Evolutionary conservation across 2,888 invertebrate species (phyloP).

Genomic region (Chrysolina haemoptera): DNA sequence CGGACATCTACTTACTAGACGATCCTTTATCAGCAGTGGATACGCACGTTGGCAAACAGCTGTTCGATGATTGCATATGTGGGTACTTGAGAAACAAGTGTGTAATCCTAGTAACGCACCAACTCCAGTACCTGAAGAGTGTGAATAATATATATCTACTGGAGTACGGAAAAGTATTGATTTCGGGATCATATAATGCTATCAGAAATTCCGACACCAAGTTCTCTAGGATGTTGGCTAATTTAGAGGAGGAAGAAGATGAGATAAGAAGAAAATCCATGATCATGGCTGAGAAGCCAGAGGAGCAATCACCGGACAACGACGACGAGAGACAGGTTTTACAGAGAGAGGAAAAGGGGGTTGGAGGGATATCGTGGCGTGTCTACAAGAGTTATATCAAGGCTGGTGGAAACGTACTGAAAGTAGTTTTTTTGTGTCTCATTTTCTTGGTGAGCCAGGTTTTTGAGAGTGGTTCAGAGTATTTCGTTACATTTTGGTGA

Average conservation of each 20-base stretch:
- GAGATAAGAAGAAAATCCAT: slow-evolving; percentile 54
- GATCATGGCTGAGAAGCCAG: slow-evolving; percentile 63
- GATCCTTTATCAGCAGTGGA: slow-evolving; percentile 94
- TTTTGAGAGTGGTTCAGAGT: slow-evolving; percentile 83
- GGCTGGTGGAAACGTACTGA: slow-evolving; percentile 78
- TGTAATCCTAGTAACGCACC: slow-evolving; percentile 82
- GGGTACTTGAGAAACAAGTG: slow-evolving; percentile 78
- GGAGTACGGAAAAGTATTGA: slow-evolving; percentile 73
- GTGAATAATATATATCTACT: slow-evolving; percentile 73
- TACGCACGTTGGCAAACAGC: slow-evolving; percentile 87
- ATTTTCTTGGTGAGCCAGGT: slow-evolving; percentile 48
- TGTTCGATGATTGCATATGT: slow-evolving; percentile 85
- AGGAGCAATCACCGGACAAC: neutral
- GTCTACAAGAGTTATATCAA: slow-evolving; percentile 80
- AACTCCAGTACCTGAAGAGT: slow-evolving; percentile 77
- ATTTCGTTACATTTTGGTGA: slow-evolving; percentile 85
- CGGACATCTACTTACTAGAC: slow-evolving; percentile 88
- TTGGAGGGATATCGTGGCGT: slow-evolving; percentile 71
- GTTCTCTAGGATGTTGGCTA: slow-evolving; percentile 73
- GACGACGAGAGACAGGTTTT: slow-evolving; percentile 53
- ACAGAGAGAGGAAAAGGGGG: slow-evolving; percentile 74
- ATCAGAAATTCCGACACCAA: slow-evolving; percentile 80
- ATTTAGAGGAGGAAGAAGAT: slow-evolving; percentile 54
- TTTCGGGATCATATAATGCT: slow-evolving; percentile 80
- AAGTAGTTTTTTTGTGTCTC: slow-evolving; percentile 71